Base-by-base conservation (phyloP, 2,888 invertebrate genomes). In the Sinopyrophorus schimmeli region DNA sequence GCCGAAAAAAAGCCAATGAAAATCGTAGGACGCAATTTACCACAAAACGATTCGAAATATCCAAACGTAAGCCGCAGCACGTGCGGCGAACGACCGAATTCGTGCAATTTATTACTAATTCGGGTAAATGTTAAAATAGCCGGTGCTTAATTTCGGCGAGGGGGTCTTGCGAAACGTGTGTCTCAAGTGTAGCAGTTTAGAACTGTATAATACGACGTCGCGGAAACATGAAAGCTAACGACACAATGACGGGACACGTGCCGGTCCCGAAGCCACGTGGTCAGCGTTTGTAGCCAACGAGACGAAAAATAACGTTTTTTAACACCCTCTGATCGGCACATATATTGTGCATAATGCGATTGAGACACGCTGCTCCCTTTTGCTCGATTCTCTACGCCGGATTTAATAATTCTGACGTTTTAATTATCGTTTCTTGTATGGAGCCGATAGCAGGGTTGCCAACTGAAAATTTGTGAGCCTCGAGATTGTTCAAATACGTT, bases 251-350 rank as follows among this genome's bases (percentile, higher is more conserved):
- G 54, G 47, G 56, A 54, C 71, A 69, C 70, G 70, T 69, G 69
- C 61, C 69, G 62, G 62, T 64, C 67, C 60, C 58, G 54, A 61
- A 47, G 70, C 65, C 71, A 71, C 71, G 71, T 69, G 70, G 67
- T 65, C 61, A 55, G 53, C 65, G 64, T 68, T 66, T 62, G 68
- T 62, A 63, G 59, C 63, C 71, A 71, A 70, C 71, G 68, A 72
- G 68, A 67, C 70, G 71, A 63, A 69, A 71, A 73, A 73, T 71
- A 64, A 66, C 67, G 69, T 70, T 72, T 72, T 72, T 72, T 71
- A 70, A 65, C 69, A 70, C 70, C 69, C 69, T 53, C 43, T 43
- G 42, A 34, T 41, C 47, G 47, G 31, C 37, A n/a, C n/a, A n/a
- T 51, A 27, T 26, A 47, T 47, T 47, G 47, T 46, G 46, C 40